These are phyloP conservation scores for Hippolais icterina DNA, from an alignment of 2,113 vertebrate genomes.

Conservation along the genomic window DNA sequence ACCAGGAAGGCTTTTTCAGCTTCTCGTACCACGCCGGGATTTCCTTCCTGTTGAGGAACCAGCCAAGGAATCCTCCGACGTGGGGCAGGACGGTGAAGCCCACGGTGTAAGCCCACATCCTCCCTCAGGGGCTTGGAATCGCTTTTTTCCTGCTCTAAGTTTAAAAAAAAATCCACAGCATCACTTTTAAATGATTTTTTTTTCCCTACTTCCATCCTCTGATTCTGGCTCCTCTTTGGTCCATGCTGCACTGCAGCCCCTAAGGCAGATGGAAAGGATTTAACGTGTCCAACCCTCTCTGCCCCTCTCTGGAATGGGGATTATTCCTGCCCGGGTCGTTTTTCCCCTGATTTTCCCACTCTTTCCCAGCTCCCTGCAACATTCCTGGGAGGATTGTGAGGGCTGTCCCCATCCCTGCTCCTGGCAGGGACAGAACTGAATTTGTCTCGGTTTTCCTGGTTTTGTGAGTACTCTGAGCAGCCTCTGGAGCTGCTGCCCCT, in stretches of 20 bases:
- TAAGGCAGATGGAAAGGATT: background rate
- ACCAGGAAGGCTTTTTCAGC: slow-evolving; percentile 83
- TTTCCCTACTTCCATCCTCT: background rate
- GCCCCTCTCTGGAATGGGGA: background rate
- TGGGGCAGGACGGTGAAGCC: slow-evolving; percentile 84
- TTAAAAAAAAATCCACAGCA: background rate
- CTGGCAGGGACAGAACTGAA: background rate
- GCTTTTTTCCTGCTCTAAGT: background rate
- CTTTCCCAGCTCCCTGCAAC: background rate
- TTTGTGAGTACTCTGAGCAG: background rate
- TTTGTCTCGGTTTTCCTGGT: no score
- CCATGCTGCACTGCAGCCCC: background rate
- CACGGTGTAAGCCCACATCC: slow-evolving; percentile 80
- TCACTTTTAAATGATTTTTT: background rate
- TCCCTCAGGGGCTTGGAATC: background rate
- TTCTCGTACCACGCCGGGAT: slow-evolving; percentile 80
- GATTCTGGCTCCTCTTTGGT: background rate
- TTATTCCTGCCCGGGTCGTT: background rate
- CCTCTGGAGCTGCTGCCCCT: background rate
- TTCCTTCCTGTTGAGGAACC: slow-evolving; percentile 71
- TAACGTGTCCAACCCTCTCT: background rate
- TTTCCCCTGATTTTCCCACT: background rate
- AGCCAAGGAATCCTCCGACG: slow-evolving; percentile 81
- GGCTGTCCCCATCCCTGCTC: background rate
- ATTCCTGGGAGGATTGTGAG: background rate